Evolutionary conservation across 2,888 invertebrate genomes (phyloP).

Genomic region (Drosophila koepferae): DNA sequence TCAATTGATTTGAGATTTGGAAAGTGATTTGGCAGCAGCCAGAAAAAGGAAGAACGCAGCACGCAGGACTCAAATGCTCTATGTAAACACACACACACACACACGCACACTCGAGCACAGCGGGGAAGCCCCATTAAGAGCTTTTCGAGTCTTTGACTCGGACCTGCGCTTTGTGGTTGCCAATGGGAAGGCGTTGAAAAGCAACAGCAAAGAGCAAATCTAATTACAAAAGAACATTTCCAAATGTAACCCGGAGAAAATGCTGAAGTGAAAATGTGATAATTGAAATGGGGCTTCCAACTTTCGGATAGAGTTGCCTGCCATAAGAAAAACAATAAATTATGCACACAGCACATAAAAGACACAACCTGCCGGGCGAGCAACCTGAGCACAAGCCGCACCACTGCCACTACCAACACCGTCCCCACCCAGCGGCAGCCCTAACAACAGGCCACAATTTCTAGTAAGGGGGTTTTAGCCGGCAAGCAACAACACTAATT

Average conservation of each 20-base stretch:
- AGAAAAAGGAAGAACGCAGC: slow-evolving; percentile 7
- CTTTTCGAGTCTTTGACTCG: slow-evolving; percentile 37
- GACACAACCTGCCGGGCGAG: slow-evolving; percentile 65
- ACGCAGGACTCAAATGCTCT: slow-evolving; percentile 6
- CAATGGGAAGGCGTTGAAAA: slow-evolving; percentile 41
- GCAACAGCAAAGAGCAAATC: slow-evolving; percentile 52
- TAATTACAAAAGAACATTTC: slow-evolving; percentile 62
- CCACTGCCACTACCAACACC: background rate
- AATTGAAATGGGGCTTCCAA: slow-evolving; percentile 74
- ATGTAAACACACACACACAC: slow-evolving; percentile 2
- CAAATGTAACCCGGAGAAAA: slow-evolving; percentile 21
- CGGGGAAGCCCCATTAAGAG: slow-evolving; percentile 71
- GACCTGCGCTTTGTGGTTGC: slow-evolving; percentile 61
- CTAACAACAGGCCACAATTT: slow-evolving; percentile 60
- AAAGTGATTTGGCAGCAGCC: slow-evolving; percentile 47
- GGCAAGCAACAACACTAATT: slow-evolving; percentile 64
- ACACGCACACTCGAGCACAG: slow-evolving; percentile 42
- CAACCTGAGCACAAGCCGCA: slow-evolving; percentile 43
- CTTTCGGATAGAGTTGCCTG: slow-evolving; percentile 36
- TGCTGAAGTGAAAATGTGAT: slow-evolving; percentile 55
- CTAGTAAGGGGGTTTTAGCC: slow-evolving; percentile 33
- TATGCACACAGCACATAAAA: slow-evolving; percentile 74
- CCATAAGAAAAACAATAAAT: slow-evolving; percentile 70
- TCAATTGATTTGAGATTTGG: slow-evolving; percentile 71
- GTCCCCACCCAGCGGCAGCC: background rate